Percentiles rank a stretch among this genome's conserved stretches.
Evolutionary conservation across 2,888 invertebrate species (phyloP).

Genomic region (Noctua comes): DNA sequence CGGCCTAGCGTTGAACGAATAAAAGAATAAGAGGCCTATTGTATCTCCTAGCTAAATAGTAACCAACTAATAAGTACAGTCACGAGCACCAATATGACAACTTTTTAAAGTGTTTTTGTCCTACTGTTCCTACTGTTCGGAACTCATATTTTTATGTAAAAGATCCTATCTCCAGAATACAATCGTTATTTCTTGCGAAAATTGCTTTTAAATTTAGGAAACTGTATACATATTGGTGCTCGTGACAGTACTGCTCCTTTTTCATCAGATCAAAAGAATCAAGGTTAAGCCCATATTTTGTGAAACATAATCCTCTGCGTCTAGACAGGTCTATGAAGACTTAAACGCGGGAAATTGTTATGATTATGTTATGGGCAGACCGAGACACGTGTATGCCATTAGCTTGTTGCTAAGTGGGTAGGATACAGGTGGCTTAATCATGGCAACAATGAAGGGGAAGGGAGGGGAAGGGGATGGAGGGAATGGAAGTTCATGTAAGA

Average conservation of each 20-base stretch:
- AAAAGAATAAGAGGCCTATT: neutral
- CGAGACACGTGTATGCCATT: constrained; percentile 1
- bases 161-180: no score
- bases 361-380: neutral
- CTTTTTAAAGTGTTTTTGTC: no score
- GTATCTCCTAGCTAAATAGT: neutral
- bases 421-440: constrained; percentile 4
- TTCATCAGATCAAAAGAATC: neutral
- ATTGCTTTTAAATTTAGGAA: no score
- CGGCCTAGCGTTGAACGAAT: neutral
- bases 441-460: neutral
- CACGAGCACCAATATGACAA: no score
- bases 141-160: no score
- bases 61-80: neutral
- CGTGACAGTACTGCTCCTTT: neutral
- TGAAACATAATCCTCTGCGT: constrained; percentile 11
- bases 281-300: constrained; percentile 11
- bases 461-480: no score
- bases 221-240: no score
- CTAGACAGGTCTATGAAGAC: constrained; percentile 40
- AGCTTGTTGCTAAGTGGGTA: constrained; percentile 8
- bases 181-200: no score
- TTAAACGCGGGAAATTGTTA: neutral
- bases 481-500: no score
- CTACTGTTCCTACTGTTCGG: no score